Conservation (phyloP, 2,797 vertebrate species). For the Enteromius treurensis region DNA sequence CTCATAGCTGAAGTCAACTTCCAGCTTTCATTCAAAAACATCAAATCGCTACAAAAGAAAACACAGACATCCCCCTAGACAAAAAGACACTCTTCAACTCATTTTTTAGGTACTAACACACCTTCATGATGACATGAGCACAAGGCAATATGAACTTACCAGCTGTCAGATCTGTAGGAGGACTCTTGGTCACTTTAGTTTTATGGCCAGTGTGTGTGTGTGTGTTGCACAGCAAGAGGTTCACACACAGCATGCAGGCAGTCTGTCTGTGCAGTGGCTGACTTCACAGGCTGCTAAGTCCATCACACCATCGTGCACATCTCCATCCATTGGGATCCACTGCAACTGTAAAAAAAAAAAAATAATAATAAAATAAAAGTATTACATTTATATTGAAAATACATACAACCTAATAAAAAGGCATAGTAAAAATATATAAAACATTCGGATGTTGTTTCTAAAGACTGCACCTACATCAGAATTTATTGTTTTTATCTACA, state of each 20-base stretch:
- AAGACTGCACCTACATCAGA: neutral
- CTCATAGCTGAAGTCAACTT: neutral
- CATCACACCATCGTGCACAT: slow-evolving; percentile 58
- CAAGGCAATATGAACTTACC: slow-evolving; percentile 27
- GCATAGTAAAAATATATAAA: neutral
- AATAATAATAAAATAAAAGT: too few species aligned
- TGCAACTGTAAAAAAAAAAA: slow-evolving; percentile 33
- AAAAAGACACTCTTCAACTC: neutral
- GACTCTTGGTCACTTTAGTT: slow-evolving; percentile 34
- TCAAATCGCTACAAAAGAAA: neutral
- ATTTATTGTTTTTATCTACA: neutral
- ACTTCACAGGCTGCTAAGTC: slow-evolving; percentile 28
- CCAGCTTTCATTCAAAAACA: slow-evolving; percentile 8
- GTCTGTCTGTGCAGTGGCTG: slow-evolving; percentile 41
- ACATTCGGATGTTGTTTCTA: neutral
- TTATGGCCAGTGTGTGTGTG: neutral
- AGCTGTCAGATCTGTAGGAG: slow-evolving; percentile 4
- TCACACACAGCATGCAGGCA: slow-evolving; percentile 39
- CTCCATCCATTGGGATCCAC: slow-evolving; percentile 65
- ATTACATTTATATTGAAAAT: neutral
- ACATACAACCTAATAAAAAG: neutral
- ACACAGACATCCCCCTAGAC: neutral
- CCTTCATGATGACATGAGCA: neutral
- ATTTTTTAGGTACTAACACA: neutral
- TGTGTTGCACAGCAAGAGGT: slow-evolving; percentile 3